These are phyloP conservation scores for Pheucticus melanocephalus DNA, from an alignment of 2,113 vertebrate genomes.

Conservation along the genomic window DNA sequence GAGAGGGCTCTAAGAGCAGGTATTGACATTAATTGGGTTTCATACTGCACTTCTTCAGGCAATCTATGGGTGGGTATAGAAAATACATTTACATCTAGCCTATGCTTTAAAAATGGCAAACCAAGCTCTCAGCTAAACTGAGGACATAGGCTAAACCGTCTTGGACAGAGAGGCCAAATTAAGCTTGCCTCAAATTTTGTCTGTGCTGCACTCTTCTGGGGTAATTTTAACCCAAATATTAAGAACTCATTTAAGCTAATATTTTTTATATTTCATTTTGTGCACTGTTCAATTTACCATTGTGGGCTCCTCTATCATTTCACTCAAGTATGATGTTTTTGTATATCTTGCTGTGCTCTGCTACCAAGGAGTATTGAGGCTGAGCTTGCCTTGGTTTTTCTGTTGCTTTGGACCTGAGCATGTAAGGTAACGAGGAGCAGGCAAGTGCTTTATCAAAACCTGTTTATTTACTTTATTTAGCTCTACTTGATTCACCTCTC, in stretches of 20 bases:
- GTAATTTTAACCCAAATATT: neutral
- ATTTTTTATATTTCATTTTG: neutral
- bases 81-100: neutral
- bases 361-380: neutral
- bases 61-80: neutral
- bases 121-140: neutral
- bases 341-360: neutral
- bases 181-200: neutral
- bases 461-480: neutral
- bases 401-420: neutral
- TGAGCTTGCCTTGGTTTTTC: neutral
- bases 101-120: neutral
- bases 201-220: neutral
- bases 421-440: neutral
- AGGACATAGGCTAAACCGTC: neutral
- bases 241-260: neutral
- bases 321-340: neutral
- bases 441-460: neutral
- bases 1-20: neutral
- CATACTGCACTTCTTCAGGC: neutral
- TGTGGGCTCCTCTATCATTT: neutral
- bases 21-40: neutral
- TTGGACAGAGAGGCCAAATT: neutral
- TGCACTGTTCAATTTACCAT: neutral
- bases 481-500: neutral